These are phyloP conservation scores for Narcine bancroftii DNA, from an alignment of 2,113 vertebrate genomes.

Conservation along the genomic window DNA sequence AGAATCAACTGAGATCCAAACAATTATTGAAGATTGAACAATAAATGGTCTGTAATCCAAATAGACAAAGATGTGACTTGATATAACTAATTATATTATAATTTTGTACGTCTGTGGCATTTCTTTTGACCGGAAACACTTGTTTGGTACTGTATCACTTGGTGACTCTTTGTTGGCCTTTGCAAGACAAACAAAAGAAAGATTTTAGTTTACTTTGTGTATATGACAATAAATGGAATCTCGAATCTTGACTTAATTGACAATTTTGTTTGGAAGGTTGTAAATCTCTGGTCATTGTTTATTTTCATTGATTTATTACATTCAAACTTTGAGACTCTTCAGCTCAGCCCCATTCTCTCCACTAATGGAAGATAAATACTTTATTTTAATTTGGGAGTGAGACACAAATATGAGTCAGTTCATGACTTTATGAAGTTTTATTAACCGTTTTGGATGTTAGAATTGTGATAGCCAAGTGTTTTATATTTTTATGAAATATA, in stretches of 20 bases:
- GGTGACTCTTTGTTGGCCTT: too few relatives aligned
- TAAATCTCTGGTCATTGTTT: background rate
- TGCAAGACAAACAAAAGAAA: too few relatives aligned
- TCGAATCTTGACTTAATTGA: background rate
- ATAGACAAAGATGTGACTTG: background rate
- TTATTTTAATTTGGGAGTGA: background rate
- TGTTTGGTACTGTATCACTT: too few relatives aligned
- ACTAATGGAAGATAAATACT: background rate
- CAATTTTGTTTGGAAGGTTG: background rate
- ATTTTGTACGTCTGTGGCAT: background rate
- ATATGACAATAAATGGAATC: too few relatives aligned
- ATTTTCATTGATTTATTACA: background rate
- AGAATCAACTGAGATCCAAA: background rate
- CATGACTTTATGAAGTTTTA: background rate
- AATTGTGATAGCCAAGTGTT: background rate
- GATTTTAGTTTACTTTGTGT: too few relatives aligned
- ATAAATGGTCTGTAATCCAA: background rate
- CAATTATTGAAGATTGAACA: background rate
- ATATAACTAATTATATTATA: background rate
- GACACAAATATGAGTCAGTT: background rate
- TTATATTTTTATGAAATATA: background rate
- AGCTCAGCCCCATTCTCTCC: background rate
- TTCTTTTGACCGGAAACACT: background rate
- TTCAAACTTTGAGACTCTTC: background rate
- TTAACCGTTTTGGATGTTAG: background rate